Evolutionary conservation across 2,113 vertebrate species (phyloP).

Genomic region (Columbina picui): DNA sequence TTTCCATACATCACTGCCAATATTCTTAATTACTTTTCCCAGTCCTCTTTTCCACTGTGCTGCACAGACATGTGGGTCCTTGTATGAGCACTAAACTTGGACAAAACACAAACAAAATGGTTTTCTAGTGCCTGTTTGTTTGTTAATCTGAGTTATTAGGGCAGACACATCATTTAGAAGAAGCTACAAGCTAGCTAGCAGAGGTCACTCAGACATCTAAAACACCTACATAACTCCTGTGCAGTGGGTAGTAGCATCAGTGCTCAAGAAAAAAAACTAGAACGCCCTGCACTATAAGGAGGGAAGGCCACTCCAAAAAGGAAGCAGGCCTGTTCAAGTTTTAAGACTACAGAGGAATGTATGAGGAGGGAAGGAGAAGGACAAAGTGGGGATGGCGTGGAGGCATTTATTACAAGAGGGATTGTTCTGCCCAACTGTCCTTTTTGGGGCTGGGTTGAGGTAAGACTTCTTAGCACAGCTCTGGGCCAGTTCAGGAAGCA

Average conservation of each 20-base stretch:
- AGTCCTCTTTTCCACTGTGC: not conserved
- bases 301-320: too few relatives aligned
- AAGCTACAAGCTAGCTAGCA: not conserved
- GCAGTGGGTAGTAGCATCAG: not conserved
- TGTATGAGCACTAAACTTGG: not conserved
- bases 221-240: not conserved
- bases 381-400: too few relatives aligned
- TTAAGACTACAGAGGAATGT: not conserved
- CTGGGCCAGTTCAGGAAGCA: too few relatives aligned
- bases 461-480: too few relatives aligned
- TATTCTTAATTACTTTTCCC: not conserved
- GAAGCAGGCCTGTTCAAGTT: not conserved
- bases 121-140: not conserved
- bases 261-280: not conserved
- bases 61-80: not conserved
- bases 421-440: not conserved
- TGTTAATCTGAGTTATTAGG: too few relatives aligned
- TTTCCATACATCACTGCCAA: not conserved
- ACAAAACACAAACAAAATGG: not conserved
- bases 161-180: too few relatives aligned
- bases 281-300: not conserved
- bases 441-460: not conserved
- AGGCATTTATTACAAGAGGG: not conserved
- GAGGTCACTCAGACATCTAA: not conserved
- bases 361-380: not conserved